Evolutionary conservation across 1,140 invertebrate genomes (phyloP).

Genomic region (Eurosta solidaginis): DNA sequence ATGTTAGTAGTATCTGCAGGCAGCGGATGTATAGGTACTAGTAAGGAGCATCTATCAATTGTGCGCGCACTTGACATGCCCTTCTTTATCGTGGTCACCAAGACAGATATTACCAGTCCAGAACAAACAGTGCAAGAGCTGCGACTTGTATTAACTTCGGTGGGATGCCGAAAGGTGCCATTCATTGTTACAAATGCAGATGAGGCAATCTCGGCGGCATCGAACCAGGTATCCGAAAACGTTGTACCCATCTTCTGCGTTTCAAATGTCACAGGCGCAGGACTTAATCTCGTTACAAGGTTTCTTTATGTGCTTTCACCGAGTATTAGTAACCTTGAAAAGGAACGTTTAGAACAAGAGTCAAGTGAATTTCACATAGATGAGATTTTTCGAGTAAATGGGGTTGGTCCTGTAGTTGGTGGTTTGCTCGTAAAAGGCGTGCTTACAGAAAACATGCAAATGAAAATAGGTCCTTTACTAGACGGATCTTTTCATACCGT

Average conservation of each 20-base stretch:
- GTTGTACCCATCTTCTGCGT: conserved; percentile 88
- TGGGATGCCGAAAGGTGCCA: conserved; percentile 72
- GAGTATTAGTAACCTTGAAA: conserved; percentile 70
- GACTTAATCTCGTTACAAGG: conserved; percentile 77
- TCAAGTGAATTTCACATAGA: conserved; percentile 89
- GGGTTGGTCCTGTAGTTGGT: conserved; percentile 83
- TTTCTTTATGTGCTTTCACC: conserved; percentile 79
- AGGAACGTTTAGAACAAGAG: conserved; percentile 76
- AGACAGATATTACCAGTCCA: conserved; percentile 78
- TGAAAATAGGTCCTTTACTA: conserved; percentile 75
- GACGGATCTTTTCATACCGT: conserved; percentile 82
- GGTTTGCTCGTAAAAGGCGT: conserved; percentile 85
- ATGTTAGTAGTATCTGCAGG: conserved; percentile 80
- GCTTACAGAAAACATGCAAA: conserved; percentile 74
- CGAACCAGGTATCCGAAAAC: conserved; percentile 67
- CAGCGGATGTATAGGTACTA: conserved; percentile 70
- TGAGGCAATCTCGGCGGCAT: conserved; percentile 73
- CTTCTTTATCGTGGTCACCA: conserved; percentile 88
- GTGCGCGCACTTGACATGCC: conserved; percentile 85
- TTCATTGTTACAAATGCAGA: conserved; percentile 71
- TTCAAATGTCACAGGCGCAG: conserved; percentile 92
- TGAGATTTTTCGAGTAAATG: conserved; percentile 84
- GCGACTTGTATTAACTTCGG: conserved; percentile 66
- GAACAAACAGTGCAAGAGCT: conserved; percentile 68
- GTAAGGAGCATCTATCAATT: conserved; percentile 83